Evolutionary conservation across 2,888 invertebrate genomes (phyloP), one percentile per base, ranked within the genome.

Genomic region (Aquatica leii): DNA sequence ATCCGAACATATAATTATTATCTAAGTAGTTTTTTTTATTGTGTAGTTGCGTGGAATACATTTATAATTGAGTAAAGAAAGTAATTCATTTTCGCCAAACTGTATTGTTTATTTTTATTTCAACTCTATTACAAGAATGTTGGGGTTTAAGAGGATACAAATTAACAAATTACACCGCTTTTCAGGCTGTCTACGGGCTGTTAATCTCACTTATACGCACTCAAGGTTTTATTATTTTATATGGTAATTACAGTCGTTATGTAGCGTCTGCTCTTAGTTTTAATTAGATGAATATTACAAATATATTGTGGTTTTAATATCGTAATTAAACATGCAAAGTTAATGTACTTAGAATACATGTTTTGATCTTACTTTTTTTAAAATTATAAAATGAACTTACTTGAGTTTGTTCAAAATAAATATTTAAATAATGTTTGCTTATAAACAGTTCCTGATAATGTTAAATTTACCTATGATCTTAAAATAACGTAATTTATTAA

Each of bases 201-300:
- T 63, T 59, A 59, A 57, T 69, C 67, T 69, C 62, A 69, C 67
- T 69, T 69, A 69, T 50, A 66, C 61, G 60, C 67, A 69, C 69
- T 69, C 67, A 69, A 57, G 46, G 58, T 66, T 67, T 67, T 66
- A 68, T 69, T 67, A 68, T 69, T 69, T 67, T 59, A 68, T 66
- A 63, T 59, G 63, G 52, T 63, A 59, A 63, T 59, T 63, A 56
- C 43, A 41, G 31, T 50, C 18, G 51, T 52, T 51, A 24, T 56
- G 50, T 40, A 55, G 50, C 20, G 46, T 20, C 40, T 52, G 49
- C 34, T 51, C 40, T 62, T 51, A 62, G 18, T 62, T 50, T 52
- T 56, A 56, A 62, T 56, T 62, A 52, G 40, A 20, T 11, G 2
- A 20, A 21, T 50, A 58, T 37, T 41, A 50, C 31, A 34, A 34